A percentile compares a stretch with the other conserved stretches of the same genome.
These are phyloP conservation scores for Lophochroa leadbeateri DNA, from an alignment of 2,113 vertebrate genomes.

Conservation along the genomic window DNA sequence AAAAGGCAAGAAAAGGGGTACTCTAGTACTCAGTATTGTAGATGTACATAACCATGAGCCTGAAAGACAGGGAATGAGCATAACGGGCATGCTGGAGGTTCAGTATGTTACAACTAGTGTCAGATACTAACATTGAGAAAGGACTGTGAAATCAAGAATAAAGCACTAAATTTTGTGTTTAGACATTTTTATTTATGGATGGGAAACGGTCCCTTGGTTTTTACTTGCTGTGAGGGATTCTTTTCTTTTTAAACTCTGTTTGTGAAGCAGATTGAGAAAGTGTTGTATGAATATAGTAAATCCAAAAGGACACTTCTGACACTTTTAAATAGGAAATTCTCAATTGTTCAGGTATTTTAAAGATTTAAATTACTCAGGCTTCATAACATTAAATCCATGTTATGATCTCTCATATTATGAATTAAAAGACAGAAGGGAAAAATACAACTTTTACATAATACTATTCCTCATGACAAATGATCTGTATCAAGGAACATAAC, in stretches of 20 bases:
- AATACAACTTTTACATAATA: constrained; percentile 26
- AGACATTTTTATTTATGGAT: not conserved
- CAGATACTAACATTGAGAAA: not conserved
- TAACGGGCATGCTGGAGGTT: not conserved
- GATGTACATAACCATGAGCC: rapidly evolving
- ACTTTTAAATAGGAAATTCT: not conserved
- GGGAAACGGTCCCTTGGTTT: not conserved
- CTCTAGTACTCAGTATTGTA: not conserved
- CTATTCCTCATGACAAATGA: constrained; percentile 43
- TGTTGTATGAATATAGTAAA: not conserved
- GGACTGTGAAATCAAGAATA: not conserved
- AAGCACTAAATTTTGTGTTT: not conserved
- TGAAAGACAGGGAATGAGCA: not conserved
- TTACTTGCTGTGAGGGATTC: not conserved
- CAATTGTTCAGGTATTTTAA: not conserved
- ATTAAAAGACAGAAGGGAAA: constrained; percentile 30
- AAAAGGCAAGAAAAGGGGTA: not conserved
- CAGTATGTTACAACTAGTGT: rapidly evolving
- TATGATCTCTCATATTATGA: not conserved
- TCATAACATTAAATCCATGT: constrained; percentile 1
- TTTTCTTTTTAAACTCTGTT: not conserved
- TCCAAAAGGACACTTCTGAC: not conserved
- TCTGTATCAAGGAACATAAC: constrained; percentile 46
- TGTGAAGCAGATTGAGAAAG: not conserved
- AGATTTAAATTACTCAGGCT: not conserved